These are phyloP conservation scores for Falco naumanni DNA, from an alignment of 2,797 vertebrate genomes.

Conservation along the genomic window DNA sequence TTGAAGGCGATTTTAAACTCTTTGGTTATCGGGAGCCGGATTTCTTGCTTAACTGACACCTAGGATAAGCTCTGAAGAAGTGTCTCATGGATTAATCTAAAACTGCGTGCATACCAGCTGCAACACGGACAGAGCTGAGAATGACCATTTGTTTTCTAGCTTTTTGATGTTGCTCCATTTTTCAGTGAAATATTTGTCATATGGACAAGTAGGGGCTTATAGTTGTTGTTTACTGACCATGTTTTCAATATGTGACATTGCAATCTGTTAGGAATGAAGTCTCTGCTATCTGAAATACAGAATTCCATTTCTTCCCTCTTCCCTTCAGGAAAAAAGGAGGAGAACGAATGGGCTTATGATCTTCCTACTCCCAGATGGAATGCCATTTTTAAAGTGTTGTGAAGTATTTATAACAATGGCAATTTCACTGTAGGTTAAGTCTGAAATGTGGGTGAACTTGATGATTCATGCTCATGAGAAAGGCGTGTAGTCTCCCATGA, in stretches of 20 bases:
- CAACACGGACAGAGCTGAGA: constrained; percentile 12
- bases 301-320: not conserved
- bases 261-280: constrained; percentile 8
- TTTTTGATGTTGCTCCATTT: constrained; percentile 57
- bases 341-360: not conserved
- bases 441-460: not conserved
- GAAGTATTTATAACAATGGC: not conserved
- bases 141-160: constrained; percentile 25
- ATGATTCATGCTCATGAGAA: not conserved
- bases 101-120: constrained; percentile 13
- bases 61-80: constrained; percentile 11
- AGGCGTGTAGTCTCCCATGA: not conserved
- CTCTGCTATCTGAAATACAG: not conserved
- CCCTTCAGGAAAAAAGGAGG: not conserved
- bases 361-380: not conserved
- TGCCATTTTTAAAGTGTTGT: not conserved
- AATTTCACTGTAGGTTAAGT: not conserved
- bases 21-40: constrained; percentile 92
- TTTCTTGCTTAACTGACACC: constrained; percentile 87
- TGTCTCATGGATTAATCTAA: not conserved
- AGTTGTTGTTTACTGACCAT: not conserved
- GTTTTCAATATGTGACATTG: constrained; percentile 25
- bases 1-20: constrained; percentile 92
- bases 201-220: not conserved
- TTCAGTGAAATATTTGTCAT: constrained; percentile 53